A percentile compares a stretch with the other conserved stretches of the same genome.
Evolutionary conservation across 2,113 vertebrate species (phyloP).

Genomic region (Calonectris borealis): DNA sequence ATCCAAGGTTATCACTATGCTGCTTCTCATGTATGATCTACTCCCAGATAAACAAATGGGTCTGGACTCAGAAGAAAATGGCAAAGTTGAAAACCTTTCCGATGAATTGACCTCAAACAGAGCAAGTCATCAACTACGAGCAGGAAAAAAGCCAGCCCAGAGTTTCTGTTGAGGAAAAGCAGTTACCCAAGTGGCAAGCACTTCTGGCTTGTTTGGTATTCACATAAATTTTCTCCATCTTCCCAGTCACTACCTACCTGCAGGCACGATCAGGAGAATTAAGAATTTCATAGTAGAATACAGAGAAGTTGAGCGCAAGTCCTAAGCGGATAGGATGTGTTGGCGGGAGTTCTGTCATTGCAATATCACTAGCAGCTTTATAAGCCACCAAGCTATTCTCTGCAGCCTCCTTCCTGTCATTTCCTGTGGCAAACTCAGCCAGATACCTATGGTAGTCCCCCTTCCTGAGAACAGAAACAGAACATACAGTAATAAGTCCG

Average conservation of each 20-base stretch:
- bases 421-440: conserved; percentile 97
- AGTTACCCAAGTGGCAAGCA: background rate
- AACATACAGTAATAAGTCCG: background rate
- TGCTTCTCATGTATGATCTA: background rate
- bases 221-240: background rate
- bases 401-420: conserved; percentile 97
- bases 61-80: background rate
- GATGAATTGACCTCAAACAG: background rate
- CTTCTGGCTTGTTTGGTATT: background rate
- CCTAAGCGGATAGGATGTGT: conserved; percentile 98
- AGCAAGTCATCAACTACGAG: background rate
- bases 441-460: conserved; percentile 99
- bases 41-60: background rate
- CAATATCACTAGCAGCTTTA: conserved; percentile 96
- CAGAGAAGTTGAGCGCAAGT: conserved; percentile 98
- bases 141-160: background rate
- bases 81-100: background rate
- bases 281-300: conserved; percentile 99
- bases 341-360: conserved; percentile 94
- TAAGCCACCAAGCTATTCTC: conserved; percentile 99
- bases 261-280: conserved; percentile 99
- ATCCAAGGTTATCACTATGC: background rate
- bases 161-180: background rate
- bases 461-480: conserved; percentile 82
- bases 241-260: conserved; percentile 78